Conservation (phyloP, 2,888 invertebrate species). For the Drosophila anceps region DNA sequence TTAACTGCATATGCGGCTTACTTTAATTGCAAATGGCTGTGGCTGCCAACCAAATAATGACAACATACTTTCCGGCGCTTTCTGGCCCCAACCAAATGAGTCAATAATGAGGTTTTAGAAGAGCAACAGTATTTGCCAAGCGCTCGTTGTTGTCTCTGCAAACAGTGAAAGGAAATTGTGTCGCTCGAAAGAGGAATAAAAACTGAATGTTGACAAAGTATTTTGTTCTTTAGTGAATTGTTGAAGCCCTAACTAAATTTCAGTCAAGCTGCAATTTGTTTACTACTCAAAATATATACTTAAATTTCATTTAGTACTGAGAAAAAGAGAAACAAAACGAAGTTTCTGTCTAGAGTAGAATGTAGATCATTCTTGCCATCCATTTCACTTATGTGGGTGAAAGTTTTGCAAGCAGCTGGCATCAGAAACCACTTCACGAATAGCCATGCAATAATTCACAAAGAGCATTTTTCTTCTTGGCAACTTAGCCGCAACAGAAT, state of each 20-base stretch:
- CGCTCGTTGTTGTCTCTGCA: conserved; percentile 28
- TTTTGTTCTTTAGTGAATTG: neutral
- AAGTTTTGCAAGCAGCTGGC: conserved; percentile 31
- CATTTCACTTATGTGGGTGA: conserved; percentile 21
- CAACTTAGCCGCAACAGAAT: conserved; percentile 32
- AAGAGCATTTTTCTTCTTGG: conserved; percentile 53
- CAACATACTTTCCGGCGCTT: conserved; percentile 73
- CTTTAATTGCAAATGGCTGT: conserved; percentile 73
- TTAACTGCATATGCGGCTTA: conserved; percentile 72
- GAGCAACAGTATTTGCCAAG: conserved; percentile 61
- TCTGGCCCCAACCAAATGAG: conserved; percentile 60
- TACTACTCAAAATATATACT: neutral
- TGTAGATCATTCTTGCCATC: conserved; percentile 25
- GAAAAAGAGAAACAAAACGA: neutral
- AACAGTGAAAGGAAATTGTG: conserved; percentile 19
- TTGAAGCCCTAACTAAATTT: neutral
- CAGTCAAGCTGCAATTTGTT: neutral
- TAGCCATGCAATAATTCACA: conserved; percentile 64
- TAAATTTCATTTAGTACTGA: neutral
- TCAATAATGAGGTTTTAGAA: conserved; percentile 73
- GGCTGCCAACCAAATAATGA: conserved; percentile 67
- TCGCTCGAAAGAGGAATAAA: neutral
- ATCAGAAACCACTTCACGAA: conserved; percentile 35
- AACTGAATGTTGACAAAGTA: neutral
- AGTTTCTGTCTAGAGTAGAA: neutral